Percentiles rank a stretch among this genome's conserved stretches.
These are phyloP conservation scores for Stigmatopora nigra DNA, from an alignment of 2,113 vertebrate species.

Conservation along the genomic window DNA sequence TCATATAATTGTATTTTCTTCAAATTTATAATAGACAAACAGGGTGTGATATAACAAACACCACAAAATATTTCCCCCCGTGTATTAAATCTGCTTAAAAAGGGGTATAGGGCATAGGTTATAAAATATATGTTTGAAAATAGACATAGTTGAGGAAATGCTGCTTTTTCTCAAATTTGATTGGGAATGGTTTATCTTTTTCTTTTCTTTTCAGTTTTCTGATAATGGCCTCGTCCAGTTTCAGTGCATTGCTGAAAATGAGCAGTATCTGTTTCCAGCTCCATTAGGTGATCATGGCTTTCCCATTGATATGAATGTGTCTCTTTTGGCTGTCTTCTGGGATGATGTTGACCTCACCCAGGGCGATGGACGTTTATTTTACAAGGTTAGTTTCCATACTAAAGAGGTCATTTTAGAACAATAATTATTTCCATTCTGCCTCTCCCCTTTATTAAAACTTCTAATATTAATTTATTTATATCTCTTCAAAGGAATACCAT, in stretches of 20 bases:
- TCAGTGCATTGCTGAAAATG: constrained; percentile 63
- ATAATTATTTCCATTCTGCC: too few relatives aligned
- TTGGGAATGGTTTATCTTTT: background rate
- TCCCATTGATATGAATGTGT: constrained; percentile 49
- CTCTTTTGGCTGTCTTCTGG: constrained; percentile 76
- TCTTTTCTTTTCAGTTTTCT: constrained; percentile 64
- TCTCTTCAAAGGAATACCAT: constrained; percentile 60
- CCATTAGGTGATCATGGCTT: constrained; percentile 63
- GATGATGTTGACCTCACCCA: constrained; percentile 72
- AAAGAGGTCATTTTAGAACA: background rate
- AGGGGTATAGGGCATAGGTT: background rate
- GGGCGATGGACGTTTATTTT: constrained; percentile 65
- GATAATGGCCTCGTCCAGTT: constrained; percentile 77
- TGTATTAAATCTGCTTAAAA: too few relatives aligned
- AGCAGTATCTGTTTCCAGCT: constrained; percentile 66
- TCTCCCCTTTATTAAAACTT: too few relatives aligned
- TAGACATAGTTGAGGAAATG: background rate
- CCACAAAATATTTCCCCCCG: too few relatives aligned
- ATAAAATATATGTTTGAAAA: background rate
- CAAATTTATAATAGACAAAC: too few relatives aligned
- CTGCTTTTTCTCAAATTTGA: too few relatives aligned
- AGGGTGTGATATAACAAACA: too few relatives aligned
- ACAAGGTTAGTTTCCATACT: constrained; percentile 58
- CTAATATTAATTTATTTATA: background rate
- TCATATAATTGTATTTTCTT: background rate